phyloP scores from a whole-genome alignment of 2,888 invertebrate species.

The Pterostichus niger region DNA sequence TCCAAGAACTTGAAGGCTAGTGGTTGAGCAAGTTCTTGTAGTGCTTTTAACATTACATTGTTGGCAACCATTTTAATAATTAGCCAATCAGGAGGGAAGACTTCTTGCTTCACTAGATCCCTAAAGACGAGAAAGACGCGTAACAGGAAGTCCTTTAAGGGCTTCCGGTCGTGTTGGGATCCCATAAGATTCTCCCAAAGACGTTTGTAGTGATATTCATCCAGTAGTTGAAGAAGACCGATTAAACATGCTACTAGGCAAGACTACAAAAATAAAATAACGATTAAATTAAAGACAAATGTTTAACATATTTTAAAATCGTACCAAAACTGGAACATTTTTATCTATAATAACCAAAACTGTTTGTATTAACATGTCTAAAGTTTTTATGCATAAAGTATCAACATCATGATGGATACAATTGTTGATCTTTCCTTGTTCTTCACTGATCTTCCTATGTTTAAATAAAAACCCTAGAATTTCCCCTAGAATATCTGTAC shows the following conservation, averaged over 20 bases:
- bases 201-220: constrained; percentile 92
- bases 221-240: constrained; percentile 91
- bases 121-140: constrained; percentile 89
- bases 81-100: constrained; percentile 94
- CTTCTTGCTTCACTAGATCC: constrained; percentile 88
- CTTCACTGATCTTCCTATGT: constrained; percentile 77
- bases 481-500: constrained; percentile 93
- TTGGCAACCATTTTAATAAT: constrained; percentile 93
- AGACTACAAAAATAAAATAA: constrained; percentile 80
- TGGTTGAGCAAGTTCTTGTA: constrained; percentile 93
- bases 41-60: constrained; percentile 89
- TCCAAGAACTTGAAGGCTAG: constrained; percentile 90
- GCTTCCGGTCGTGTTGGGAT: constrained; percentile 85
- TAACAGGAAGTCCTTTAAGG: constrained; percentile 91
- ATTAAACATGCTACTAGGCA: constrained; percentile 92
- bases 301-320: constrained; percentile 33
- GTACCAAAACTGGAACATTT: constrained; percentile 84
- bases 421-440: constrained; percentile 81
- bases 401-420: constrained; percentile 89
- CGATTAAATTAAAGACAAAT: constrained; percentile 42
- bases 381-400: constrained; percentile 87
- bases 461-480: constrained; percentile 85
- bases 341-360: constrained; percentile 90
- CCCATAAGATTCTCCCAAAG: constrained; percentile 90
- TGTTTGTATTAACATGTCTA: constrained; percentile 92